Percentiles rank a stretch among this genome's conserved stretches.
Evolutionary conservation across 2,113 vertebrate genomes (phyloP).

Genomic region (Glaucomys volans): DNA sequence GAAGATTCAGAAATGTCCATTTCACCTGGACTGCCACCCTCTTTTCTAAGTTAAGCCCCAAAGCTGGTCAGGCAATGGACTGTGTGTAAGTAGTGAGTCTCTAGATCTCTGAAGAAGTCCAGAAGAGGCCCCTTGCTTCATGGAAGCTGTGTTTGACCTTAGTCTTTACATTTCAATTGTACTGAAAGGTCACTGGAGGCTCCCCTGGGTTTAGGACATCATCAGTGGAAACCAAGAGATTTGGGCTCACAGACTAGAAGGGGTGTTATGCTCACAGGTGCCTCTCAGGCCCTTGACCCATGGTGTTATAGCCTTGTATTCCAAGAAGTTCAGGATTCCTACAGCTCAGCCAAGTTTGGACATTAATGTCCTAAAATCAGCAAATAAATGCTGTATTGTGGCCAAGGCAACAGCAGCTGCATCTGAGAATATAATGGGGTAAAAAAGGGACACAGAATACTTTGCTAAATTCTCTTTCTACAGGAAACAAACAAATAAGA

Average conservation of each 20-base stretch:
- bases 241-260: background rate
- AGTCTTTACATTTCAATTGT: background rate
- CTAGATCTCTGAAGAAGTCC: background rate
- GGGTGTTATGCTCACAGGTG: slow-evolving; percentile 49
- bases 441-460: slow-evolving; percentile 64
- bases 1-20: background rate
- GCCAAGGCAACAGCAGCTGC: slow-evolving; percentile 77
- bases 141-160: background rate
- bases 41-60: background rate
- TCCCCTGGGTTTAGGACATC: background rate
- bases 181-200: background rate
- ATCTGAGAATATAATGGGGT: slow-evolving; percentile 61
- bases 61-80: background rate
- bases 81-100: background rate
- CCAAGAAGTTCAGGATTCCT: slow-evolving; percentile 69
- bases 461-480: slow-evolving; percentile 44
- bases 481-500: slow-evolving; percentile 51
- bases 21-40: background rate
- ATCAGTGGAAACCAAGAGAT: background rate
- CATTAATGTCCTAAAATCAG: slow-evolving; percentile 77
- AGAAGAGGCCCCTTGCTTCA: background rate
- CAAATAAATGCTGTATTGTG: slow-evolving; percentile 75
- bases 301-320: slow-evolving; percentile 46
- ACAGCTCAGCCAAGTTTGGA: slow-evolving; percentile 62
- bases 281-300: background rate